A percentile compares a stretch with the other conserved stretches of the same genome.
Evolutionary conservation across 2,797 vertebrate genomes (phyloP).

Genomic region (Karalla daura): DNA sequence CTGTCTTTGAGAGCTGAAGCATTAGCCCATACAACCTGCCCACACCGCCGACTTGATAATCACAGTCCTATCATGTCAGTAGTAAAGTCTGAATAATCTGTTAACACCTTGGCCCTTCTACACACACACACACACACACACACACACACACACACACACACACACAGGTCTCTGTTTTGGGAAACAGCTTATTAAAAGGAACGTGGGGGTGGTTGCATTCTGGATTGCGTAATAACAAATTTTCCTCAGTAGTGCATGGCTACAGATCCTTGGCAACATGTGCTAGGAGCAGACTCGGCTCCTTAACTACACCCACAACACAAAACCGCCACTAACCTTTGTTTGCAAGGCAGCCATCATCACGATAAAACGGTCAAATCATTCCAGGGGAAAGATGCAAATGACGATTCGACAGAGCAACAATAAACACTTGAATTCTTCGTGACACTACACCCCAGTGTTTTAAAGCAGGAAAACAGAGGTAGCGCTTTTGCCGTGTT

Average conservation of each 20-base stretch:
- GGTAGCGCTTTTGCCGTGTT: neutral
- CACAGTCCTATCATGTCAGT: slow-evolving; percentile 8
- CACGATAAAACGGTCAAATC: slow-evolving; percentile 13
- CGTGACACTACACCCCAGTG: too few relatives aligned
- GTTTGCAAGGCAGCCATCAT: slow-evolving; percentile 31
- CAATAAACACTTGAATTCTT: too few relatives aligned
- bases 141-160: neutral
- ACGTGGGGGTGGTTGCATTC: slow-evolving; percentile 67
- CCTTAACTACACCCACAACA: slow-evolving; percentile 72
- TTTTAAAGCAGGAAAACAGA: too few relatives aligned
- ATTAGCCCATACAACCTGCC: neutral
- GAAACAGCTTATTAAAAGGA: slow-evolving; percentile 73
- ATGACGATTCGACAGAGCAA: too few relatives aligned
- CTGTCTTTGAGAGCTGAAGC: neutral
- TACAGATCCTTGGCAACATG: slow-evolving; percentile 75
- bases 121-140: slow-evolving; percentile 2
- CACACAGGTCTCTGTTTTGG: slow-evolving; percentile 59
- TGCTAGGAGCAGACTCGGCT: slow-evolving; percentile 62
- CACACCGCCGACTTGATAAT: slow-evolving; percentile 13
- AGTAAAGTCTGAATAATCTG: slow-evolving; percentile 33
- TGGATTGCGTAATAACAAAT: slow-evolving; percentile 74
- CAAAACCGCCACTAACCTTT: slow-evolving; percentile 48
- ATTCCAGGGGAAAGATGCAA: slow-evolving; percentile 16
- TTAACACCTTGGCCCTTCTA: slow-evolving; percentile 12
- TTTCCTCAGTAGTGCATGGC: slow-evolving; percentile 66